A percentile compares a stretch with the other conserved stretches of the same genome.
phyloP scores from a whole-genome alignment of 2,888 invertebrate genomes.

The Eudasyphora cyanicolor region DNA sequence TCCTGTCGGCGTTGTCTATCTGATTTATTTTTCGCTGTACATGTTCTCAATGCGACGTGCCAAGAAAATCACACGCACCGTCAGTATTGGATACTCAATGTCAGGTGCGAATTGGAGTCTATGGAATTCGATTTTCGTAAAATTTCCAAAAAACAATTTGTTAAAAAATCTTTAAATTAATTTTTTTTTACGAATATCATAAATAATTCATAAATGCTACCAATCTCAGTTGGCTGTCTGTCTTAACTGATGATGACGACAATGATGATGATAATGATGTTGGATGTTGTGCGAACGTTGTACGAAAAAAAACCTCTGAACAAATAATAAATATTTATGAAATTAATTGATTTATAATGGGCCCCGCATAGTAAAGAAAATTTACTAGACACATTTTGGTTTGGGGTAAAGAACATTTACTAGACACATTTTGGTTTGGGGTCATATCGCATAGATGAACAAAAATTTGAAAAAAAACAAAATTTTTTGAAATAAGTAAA shows the following conservation, averaged over 20 bases:
- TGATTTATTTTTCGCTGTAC: not conserved
- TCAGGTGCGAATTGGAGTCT: constrained; percentile 20
- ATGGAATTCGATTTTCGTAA: not conserved
- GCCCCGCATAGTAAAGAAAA: not conserved
- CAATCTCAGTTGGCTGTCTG: not conserved
- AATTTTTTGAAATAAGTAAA: not conserved
- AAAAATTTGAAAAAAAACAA: not conserved
- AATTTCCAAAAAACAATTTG: constrained; percentile 41
- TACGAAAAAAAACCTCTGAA: too few species aligned
- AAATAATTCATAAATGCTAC: constrained; percentile 54
- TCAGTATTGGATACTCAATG: too few species aligned
- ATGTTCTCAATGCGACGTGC: constrained; percentile 54
- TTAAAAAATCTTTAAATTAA: constrained; percentile 58
- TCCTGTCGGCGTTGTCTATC: not conserved
- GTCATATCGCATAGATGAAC: not conserved
- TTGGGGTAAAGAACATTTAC: constrained; percentile 7
- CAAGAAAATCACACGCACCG: constrained; percentile 63
- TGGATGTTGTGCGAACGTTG: not conserved
- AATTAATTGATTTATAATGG: constrained; percentile 63
- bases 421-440: constrained; percentile 5
- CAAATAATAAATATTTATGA: constrained; percentile 57
- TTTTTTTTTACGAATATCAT: constrained; percentile 56
- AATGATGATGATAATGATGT: not conserved
- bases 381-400: constrained; percentile 8
- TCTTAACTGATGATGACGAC: not conserved